These are phyloP conservation scores for Drosophila kanapiae DNA, from an alignment of 1,140 invertebrate species.

Conservation along the genomic window DNA sequence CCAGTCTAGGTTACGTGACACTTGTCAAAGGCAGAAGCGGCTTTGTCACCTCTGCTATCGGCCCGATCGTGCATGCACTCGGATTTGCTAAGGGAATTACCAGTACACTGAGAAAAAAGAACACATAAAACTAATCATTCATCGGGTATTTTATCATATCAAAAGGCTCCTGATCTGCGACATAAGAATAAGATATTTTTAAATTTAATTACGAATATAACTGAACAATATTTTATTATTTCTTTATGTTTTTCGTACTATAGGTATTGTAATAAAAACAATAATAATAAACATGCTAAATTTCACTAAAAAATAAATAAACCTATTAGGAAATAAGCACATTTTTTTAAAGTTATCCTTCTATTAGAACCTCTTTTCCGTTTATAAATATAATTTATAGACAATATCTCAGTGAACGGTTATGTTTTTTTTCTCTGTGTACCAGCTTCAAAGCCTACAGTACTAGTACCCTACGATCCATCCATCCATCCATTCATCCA, in stretches of 20 bases:
- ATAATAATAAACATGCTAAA: too few species aligned
- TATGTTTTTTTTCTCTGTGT: not conserved
- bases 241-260: too few species aligned
- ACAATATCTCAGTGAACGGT: too few species aligned
- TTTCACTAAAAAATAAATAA: too few species aligned
- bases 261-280: too few species aligned
- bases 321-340: too few species aligned
- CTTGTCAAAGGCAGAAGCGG: constrained; percentile 30
- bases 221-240: not conserved
- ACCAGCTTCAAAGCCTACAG: not conserved
- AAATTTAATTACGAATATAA: too few species aligned
- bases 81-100: constrained; percentile 30
- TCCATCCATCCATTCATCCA: constrained; percentile 16
- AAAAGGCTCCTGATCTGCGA: not conserved
- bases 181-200: not conserved
- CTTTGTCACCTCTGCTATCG: constrained; percentile 27
- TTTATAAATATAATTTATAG: not conserved
- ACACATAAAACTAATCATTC: not conserved
- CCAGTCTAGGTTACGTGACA: constrained; percentile 43
- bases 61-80: constrained; percentile 26
- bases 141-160: not conserved
- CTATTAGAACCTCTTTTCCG: not conserved
- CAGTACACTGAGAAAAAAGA: not conserved
- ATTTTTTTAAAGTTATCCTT: not conserved
- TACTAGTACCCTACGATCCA: constrained; percentile 10